A percentile compares a stretch with the other conserved stretches of the same genome.
phyloP scores from a whole-genome alignment of 2,797 vertebrate genomes.

The Platalea minor region DNA sequence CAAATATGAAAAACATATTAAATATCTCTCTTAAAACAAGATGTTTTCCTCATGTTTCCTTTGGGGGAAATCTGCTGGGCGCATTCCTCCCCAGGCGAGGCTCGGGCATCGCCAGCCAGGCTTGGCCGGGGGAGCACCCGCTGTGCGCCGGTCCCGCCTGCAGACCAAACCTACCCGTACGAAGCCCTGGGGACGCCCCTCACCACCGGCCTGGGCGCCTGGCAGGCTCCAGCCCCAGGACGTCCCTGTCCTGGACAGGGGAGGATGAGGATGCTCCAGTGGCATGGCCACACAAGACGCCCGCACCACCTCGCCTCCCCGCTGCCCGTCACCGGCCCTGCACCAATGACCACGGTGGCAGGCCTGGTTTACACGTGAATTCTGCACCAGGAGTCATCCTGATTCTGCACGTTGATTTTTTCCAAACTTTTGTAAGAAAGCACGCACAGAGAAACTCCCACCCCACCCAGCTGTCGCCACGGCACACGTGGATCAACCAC shows the following conservation, averaged over 20 bases:
- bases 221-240: accelerated
- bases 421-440: background rate
- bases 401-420: background rate
- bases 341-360: accelerated
- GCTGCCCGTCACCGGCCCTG: background rate
- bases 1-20: slow-evolving; percentile 76
- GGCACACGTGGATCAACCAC: background rate
- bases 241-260: accelerated
- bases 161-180: background rate
- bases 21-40: slow-evolving; percentile 69
- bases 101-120: background rate
- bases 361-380: background rate
- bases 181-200: background rate
- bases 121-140: background rate
- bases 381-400: background rate
- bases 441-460: background rate
- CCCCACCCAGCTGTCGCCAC: background rate
- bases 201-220: background rate
- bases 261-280: background rate
- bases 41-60: slow-evolving; percentile 75
- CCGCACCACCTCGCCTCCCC: accelerated
- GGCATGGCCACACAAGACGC: background rate
- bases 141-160: accelerated
- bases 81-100: slow-evolving; percentile 6
- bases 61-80: slow-evolving; percentile 35